phyloP scores from a whole-genome alignment of 1,140 invertebrate species.

The Aradophagus sp. region DNA sequence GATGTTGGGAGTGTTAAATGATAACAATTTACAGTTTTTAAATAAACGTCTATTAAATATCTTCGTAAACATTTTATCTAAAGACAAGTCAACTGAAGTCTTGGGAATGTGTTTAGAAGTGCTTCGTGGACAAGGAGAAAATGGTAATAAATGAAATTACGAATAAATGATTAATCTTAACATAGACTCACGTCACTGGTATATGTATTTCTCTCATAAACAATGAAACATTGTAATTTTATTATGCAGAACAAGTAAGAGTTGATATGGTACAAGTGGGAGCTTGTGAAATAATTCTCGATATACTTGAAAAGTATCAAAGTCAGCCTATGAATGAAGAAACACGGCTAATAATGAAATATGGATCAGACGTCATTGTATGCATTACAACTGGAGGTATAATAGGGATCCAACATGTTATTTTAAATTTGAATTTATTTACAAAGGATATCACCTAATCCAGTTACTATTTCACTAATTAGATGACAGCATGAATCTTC shows the following conservation, averaged over 20 bases:
- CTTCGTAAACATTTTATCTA: constrained; percentile 61
- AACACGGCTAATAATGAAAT: constrained; percentile 83
- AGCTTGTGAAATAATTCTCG: constrained; percentile 84
- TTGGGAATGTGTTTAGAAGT: constrained; percentile 85
- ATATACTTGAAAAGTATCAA: constrained; percentile 83
- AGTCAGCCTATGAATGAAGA: constrained; percentile 79
- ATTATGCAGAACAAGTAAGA: constrained; percentile 82
- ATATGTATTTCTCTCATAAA: no score
- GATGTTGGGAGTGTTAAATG: constrained; percentile 84
- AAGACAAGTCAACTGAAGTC: constrained; percentile 76
- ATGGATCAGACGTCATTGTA: constrained; percentile 87
- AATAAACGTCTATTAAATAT: constrained; percentile 63
- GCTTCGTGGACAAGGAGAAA: constrained; percentile 83
- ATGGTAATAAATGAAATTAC: constrained; percentile 79
- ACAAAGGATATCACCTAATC: no score
- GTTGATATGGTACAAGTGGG: constrained; percentile 82
- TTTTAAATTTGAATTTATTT: no score
- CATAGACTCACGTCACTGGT: no score
- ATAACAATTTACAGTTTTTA: constrained; percentile 74
- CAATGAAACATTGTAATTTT: no score
- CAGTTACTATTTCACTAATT: constrained; percentile 27
- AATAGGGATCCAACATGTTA: no score
- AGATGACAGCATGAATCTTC: constrained; percentile 91
- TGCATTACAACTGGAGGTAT: constrained; percentile 36
- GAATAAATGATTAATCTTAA: no score